A percentile compares a stretch with the other conserved stretches of the same genome.
These are phyloP conservation scores for Labrus mixtus DNA, from an alignment of 2,113 vertebrate species.

Conservation along the genomic window DNA sequence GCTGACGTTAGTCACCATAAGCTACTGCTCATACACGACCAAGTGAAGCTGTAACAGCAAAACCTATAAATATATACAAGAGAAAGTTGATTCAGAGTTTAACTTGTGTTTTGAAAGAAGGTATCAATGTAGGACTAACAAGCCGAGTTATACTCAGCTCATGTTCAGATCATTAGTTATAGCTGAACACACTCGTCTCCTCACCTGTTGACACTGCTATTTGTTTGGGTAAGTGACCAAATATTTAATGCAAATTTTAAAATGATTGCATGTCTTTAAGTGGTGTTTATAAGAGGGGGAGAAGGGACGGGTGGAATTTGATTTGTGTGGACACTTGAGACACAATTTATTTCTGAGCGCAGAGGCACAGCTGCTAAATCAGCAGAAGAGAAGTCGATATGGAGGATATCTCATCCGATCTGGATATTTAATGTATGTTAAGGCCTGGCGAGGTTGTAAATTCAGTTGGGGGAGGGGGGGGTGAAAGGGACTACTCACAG, in stretches of 20 bases:
- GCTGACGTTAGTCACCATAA: no score
- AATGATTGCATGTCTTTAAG: neutral
- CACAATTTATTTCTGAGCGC: slow-evolving; percentile 19
- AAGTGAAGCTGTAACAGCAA: no score
- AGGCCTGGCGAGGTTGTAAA: neutral
- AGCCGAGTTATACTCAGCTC: no score
- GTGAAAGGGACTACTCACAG: neutral
- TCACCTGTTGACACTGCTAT: slow-evolving; percentile 3
- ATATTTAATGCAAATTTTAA: neutral
- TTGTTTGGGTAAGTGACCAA: neutral
- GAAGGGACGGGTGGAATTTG: slow-evolving; percentile 18
- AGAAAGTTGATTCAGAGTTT: neutral
- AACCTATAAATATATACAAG: no score
- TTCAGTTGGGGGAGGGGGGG: neutral
- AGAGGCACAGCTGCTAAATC: slow-evolving; percentile 31
- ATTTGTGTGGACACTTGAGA: slow-evolving; percentile 35
- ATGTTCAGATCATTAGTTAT: neutral
- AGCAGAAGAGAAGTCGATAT: neutral
- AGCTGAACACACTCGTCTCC: neutral
- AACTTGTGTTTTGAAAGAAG: no score
- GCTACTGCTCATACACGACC: no score
- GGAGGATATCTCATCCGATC: neutral
- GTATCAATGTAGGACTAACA: neutral
- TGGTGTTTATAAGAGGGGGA: neutral
- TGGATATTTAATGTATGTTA: neutral